Evolutionary conservation across 2,888 invertebrate genomes (phyloP), one percentile per base, ranked within the genome.

Genomic region (Dilophus febrilis): DNA sequence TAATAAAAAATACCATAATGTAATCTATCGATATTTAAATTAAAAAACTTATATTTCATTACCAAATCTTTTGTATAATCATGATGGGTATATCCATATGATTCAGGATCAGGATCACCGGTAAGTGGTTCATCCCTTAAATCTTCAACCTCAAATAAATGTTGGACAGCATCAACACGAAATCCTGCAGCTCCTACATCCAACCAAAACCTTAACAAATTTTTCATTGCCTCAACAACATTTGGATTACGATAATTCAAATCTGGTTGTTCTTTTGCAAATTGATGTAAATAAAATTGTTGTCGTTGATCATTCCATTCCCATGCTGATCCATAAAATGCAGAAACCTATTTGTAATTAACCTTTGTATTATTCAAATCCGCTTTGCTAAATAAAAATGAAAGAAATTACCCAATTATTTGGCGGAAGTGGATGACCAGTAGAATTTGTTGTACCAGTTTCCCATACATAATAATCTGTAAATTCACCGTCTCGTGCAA

Each of bases 341-440:
- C 70, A 50, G 80, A 81, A 1, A 58, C 57, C 10, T 57, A 64
- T 64, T 79, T n/a, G n/a, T n/a, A n/a, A n/a, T n/a, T n/a, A n/a
- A n/a, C n/a, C n/a, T n/a, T n/a, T n/a, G n/a, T n/a, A n/a, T n/a
- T n/a, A n/a, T n/a, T n/a, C n/a, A n/a, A n/a, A n/a, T n/a, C n/a
- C n/a, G n/a, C n/a, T n/a, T n/a, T n/a, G n/a, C n/a, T n/a, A n/a
- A n/a, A n/a, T n/a, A n/a, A n/a, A n/a, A n/a, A n/a, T n/a, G n/a
- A n/a, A n/a, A n/a, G n/a, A n/a, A n/a, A n/a, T n/a, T n/a, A n/a
- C 79, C 82, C 83, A 84, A 55, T 84, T 82, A 56, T 80, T 84
- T 2, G 84, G 84, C 2, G 78, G 78, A 42, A 51, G 66, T 46
- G 47, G 56, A 19, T 55, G 72, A 51, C 48, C 45, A n/a, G n/a